Evolutionary conservation across 2,797 vertebrate species (phyloP), one percentile per base, ranked within the genome.

Genomic region (Emydoidea blandingii): DNA sequence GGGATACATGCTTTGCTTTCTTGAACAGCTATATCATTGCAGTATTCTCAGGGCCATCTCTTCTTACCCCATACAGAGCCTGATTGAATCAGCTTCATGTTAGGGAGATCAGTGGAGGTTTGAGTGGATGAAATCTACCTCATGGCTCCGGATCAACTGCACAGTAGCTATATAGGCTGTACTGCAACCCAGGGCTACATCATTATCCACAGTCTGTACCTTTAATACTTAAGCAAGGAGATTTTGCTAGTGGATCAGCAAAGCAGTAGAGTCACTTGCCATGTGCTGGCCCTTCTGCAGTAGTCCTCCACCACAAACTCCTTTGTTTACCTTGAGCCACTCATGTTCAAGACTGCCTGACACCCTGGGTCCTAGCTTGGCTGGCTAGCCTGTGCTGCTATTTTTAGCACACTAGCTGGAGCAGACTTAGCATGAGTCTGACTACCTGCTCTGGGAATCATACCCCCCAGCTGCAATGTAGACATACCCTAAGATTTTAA

Each of bases 1-100:
- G 41, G 0, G 9, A 12, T 44, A 25, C 79, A 1, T 3, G n/a
- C 0, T 0, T 83, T 16, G 49, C 0, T 50, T 91, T 89, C 91
- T 54, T 2, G 93, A 76, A 37, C 88, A 2, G 82, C 72, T 27
- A 27, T 56, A 11, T 29, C 83, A 14, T 1, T 54, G 54, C 47
- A 44, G 2, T 0, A 0, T 50, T n/a, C 6, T 83, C 27, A 5
- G 84, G 47, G 57, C 87, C 92, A 82, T 65, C 53, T 78, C 90
- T 49, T 49, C 49, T 84, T 84, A 57, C 84, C 8, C 1, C 53
- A 12, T 21, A 0, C 74, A 65, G 88, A 84, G 87, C 87, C 41
- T 15, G 21, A 52, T 83, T 59, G 78, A 65, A 74, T 79, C 82
- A 65, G 31, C 78, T 62, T 49, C 78, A 2, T 0, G 1, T 8